Conservation (phyloP, 1,140 invertebrate species). For the Amphibalanus amphitrite region DNA sequence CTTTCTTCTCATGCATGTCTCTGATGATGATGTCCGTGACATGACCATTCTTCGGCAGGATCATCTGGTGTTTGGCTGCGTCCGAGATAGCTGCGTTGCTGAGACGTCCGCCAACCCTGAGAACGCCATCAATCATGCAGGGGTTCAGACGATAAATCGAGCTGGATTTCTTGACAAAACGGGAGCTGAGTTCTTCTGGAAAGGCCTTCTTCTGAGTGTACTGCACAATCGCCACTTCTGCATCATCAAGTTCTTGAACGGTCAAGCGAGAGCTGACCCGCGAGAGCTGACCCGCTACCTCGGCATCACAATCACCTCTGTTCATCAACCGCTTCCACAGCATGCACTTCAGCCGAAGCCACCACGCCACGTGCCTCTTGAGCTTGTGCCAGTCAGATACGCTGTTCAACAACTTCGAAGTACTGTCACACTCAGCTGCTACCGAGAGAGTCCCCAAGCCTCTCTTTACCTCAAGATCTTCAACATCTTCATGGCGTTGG, state of each 20-base stretch:
- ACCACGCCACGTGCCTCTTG: conserved; percentile 2
- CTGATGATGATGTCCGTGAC: conserved; percentile 8
- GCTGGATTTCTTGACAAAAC: neutral
- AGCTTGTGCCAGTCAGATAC: conserved; percentile 4
- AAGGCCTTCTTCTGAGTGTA: no score
- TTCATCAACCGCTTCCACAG: neutral
- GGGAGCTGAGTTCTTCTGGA: neutral
- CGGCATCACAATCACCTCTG: no score
- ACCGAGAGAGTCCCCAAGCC: neutral
- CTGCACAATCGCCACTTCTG: neutral
- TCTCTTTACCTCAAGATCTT: conserved; percentile 7
- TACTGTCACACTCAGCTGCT: neutral
- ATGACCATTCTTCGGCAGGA: conserved; percentile 14
- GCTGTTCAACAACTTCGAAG: neutral
- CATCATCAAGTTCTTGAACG: conserved; percentile 3
- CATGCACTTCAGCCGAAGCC: neutral
- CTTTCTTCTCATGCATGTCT: conserved; percentile 7
- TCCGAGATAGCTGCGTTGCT: conserved; percentile 11
- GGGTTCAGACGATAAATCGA: conserved; percentile 3
- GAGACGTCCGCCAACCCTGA: conserved; percentile 19
- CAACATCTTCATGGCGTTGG: neutral
- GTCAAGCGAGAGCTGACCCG: neutral
- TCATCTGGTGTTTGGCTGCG: conserved; percentile 18
- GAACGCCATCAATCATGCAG: conserved; percentile 12
- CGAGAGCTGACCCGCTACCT: no score